Evolutionary conservation across 2,113 vertebrate genomes (phyloP).

Genomic region (Struthidea cinerea): DNA sequence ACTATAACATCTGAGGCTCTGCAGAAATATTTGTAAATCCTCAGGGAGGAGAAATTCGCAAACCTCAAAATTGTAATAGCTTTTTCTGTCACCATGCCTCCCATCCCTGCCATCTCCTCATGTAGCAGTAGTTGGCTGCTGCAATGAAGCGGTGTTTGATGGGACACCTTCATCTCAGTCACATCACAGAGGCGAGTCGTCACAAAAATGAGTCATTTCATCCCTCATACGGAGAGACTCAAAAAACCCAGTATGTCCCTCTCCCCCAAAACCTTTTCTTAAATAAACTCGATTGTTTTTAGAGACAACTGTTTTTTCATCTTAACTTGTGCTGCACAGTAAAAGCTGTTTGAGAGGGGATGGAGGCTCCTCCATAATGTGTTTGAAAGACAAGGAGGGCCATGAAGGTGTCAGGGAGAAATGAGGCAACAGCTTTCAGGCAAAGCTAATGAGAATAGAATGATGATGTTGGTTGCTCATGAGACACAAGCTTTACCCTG

Average conservation of each 20-base stretch:
- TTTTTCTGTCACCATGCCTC: neutral
- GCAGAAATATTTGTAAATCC: neutral
- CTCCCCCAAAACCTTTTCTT: neutral
- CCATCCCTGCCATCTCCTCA: neutral
- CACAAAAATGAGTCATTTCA: neutral
- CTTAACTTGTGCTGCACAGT: neutral
- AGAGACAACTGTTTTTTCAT: neutral
- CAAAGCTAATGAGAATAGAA: neutral
- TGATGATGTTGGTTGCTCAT: neutral
- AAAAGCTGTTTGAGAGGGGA: neutral
- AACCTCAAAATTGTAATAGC: neutral
- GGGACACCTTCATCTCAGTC: neutral
- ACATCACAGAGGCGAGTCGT: neutral
- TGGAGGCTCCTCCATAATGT: accelerated
- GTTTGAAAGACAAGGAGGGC: neutral
- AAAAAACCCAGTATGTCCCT: neutral
- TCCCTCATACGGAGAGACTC: neutral
- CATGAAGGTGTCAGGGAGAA: neutral
- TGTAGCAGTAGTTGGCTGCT: neutral
- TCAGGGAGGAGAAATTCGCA: neutral
- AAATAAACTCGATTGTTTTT: neutral
- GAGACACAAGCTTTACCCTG: neutral
- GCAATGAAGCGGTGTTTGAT: neutral
- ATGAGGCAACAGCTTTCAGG: neutral
- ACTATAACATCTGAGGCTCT: neutral